Evolutionary conservation across 92 coral and sea anemone genomes (phyloP).

Genomic region (Zoanthus sansibaricus): DNA sequence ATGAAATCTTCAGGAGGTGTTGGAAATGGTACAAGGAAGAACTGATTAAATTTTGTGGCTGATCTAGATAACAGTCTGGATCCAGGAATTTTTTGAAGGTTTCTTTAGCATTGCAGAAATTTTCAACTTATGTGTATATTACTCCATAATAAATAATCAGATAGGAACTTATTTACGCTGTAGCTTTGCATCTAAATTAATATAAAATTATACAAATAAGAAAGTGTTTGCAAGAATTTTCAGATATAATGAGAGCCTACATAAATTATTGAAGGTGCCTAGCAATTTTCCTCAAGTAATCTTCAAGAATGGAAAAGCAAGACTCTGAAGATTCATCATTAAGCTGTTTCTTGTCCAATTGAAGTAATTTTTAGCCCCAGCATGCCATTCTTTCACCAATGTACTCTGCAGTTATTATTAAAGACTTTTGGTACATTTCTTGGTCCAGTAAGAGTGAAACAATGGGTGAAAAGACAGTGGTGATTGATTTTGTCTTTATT

Average conservation of each 20-base stretch:
- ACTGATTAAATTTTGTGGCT: too few species aligned
- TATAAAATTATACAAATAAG: background rate
- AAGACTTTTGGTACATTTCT: background rate
- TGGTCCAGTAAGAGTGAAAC: slow-evolving; percentile 2
- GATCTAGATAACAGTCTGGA: too few species aligned
- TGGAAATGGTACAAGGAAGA: too few species aligned
- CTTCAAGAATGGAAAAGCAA: slow-evolving; percentile 6
- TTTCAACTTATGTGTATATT: background rate
- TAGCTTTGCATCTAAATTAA: background rate
- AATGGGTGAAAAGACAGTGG: background rate
- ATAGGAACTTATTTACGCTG: background rate
- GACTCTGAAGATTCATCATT: slow-evolving; percentile 7
- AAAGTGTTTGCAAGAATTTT: slow-evolving; percentile 4
- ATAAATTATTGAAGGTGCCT: background rate
- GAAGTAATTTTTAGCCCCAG: background rate
- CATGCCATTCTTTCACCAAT: background rate
- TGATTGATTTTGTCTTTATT: background rate
- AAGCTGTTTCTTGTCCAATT: slow-evolving; percentile 3
- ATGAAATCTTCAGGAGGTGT: too few species aligned
- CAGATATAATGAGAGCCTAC: background rate
- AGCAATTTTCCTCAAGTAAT: background rate
- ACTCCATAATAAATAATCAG: background rate
- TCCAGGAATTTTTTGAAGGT: background rate
- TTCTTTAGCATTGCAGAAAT: background rate
- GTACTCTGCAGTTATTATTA: background rate